Base-by-base conservation (phyloP, 2,888 invertebrate genomes). In the Eulithis testata region DNA sequence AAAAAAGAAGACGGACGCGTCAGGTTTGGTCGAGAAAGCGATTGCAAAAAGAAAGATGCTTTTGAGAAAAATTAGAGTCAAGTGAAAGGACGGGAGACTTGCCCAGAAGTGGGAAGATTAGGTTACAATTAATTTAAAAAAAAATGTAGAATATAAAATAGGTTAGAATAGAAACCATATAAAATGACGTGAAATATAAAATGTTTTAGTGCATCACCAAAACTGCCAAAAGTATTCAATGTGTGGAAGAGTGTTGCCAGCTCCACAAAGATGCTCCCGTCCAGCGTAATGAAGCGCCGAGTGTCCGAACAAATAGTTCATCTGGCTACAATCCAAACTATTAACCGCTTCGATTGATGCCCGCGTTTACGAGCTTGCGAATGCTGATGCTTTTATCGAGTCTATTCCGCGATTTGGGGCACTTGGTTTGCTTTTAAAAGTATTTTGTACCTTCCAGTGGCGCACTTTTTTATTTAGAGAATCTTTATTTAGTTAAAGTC, bases 281-380 rank as follows among this genome's bases (percentile, higher is more conserved):
- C 49, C 47, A 47, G 40, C 64, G 50, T 64, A 63, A 67, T 63
- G 62, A 69, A 63, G 60, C 60, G 56, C 59, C 59, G 66, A 71
- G 70, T 66, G 71, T 63, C 62, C 72, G 76, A 74, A 76, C 79
- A 79, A 80, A 79, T 75, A 77, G 73, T 74, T 72, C 72, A 73
- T 66, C 77, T 83, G 83, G 83, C 83, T 60, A 60, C 60, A 67
- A 72, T 78, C 83, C 83, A 83, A 82, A 76, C 79, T 79, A 83
- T 83, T 82, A 83, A 76, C 73, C 76, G 72, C 71, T 71, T 71
- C 52, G 65, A 67, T 59, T 65, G 66, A 70, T 67, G 57, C 55
- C 31, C 45, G 64, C 64, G 54, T 60, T 63, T 56, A 52, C 61
- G 60, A 56, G 66, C 70, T 72, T 69, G 61, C 74, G 72, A 75